These are phyloP conservation scores for Phalera bucephala DNA, from an alignment of 2,888 invertebrate genomes.

Conservation along the genomic window DNA sequence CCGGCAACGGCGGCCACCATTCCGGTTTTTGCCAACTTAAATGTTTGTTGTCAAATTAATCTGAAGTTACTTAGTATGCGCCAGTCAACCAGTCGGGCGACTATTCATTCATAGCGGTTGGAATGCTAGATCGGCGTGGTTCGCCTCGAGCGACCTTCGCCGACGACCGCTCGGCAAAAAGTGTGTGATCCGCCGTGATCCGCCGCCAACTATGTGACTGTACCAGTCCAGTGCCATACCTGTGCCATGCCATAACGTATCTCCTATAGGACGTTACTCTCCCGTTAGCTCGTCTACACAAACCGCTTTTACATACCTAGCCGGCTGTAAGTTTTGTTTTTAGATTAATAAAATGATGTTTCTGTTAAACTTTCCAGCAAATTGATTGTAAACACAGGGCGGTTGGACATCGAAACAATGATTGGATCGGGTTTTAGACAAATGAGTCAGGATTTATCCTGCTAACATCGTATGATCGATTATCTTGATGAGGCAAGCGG, in stretches of 20 bases:
- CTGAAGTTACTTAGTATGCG: constrained; percentile 75
- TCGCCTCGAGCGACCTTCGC: constrained; percentile 73
- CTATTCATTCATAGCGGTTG: constrained; percentile 81
- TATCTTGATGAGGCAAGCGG: no score
- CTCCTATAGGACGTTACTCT: constrained; percentile 43
- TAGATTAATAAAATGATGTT: background rate
- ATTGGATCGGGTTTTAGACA: background rate
- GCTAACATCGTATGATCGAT: background rate
- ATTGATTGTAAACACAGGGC: background rate
- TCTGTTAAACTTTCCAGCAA: background rate
- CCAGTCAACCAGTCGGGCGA: constrained; percentile 68
- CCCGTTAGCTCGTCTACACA: constrained; percentile 30
- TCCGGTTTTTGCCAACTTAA: constrained; percentile 78
- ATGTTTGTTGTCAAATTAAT: constrained; percentile 83
- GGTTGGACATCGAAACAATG: background rate
- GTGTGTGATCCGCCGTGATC: constrained; percentile 53
- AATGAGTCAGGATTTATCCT: background rate
- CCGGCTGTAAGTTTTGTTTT: background rate
- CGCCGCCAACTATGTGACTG: constrained; percentile 59
- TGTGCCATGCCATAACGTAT: constrained; percentile 36
- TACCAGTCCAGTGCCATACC: constrained; percentile 47
- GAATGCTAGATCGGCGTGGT: constrained; percentile 79
- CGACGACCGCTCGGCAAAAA: constrained; percentile 50
- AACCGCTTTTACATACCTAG: constrained; percentile 1
- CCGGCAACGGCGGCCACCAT: constrained; percentile 44